phyloP scores from a whole-genome alignment of 2,888 invertebrate genomes.

The Nomada ruficornis region DNA sequence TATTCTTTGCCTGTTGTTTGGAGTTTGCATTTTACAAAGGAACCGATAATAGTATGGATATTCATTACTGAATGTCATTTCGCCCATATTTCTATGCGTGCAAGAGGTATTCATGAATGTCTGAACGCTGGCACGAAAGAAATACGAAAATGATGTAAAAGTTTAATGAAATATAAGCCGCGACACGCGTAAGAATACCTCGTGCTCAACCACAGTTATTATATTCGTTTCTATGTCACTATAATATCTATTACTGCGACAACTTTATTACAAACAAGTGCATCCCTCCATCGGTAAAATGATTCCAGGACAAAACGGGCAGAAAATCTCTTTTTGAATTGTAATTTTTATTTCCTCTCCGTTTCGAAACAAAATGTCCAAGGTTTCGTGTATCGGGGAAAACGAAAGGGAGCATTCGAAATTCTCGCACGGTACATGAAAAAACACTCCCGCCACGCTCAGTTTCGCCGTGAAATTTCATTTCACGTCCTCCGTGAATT shows the following conservation, averaged over 20 bases:
- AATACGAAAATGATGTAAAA: too few relatives aligned
- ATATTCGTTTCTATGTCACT: not conserved
- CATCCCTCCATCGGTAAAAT: not conserved
- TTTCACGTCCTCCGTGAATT: constrained; percentile 40
- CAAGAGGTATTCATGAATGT: not conserved
- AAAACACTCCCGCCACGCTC: not conserved
- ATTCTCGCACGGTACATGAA: not conserved
- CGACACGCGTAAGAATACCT: not conserved
- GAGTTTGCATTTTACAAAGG: not conserved
- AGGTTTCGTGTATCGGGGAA: not conserved
- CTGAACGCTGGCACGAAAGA: not conserved
- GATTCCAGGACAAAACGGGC: not conserved
- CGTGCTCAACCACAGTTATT: not conserved
- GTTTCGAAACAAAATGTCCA: too few relatives aligned
- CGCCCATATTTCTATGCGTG: not conserved
- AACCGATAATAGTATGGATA: too few relatives aligned
- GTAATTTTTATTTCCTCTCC: not conserved
- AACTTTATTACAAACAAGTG: not conserved
- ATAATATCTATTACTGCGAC: too few relatives aligned
- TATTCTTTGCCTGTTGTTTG: not conserved
- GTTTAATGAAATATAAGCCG: not conserved
- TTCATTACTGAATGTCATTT: not conserved
- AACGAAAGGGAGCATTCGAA: not conserved
- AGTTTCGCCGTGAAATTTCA: constrained; percentile 29
- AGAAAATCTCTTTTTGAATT: too few relatives aligned